These are phyloP conservation scores for Muscicapa adusta DNA, from an alignment of 2,113 vertebrate genomes.

Conservation along the genomic window DNA sequence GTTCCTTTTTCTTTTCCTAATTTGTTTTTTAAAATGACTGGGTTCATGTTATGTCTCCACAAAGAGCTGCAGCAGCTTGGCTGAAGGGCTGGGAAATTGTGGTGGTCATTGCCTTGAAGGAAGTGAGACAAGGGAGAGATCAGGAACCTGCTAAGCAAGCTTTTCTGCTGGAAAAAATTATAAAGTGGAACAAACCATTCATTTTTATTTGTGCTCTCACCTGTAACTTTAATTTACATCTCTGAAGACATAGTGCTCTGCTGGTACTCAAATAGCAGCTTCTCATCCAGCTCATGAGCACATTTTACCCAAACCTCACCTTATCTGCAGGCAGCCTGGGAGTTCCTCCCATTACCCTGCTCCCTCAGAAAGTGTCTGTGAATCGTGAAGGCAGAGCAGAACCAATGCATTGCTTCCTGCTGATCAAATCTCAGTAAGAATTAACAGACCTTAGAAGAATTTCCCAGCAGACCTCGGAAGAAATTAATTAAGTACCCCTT, in stretches of 20 bases:
- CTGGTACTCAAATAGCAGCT: background rate
- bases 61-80: background rate
- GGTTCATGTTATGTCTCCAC: background rate
- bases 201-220: background rate
- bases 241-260: background rate
- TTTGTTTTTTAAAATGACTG: background rate
- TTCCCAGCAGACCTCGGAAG: constrained; percentile 23
- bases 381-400: background rate
- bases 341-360: background rate
- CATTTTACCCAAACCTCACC: background rate
- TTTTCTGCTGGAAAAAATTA: constrained; percentile 1
- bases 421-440: constrained; percentile 55
- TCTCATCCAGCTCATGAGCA: background rate
- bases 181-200: background rate
- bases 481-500: constrained; percentile 53
- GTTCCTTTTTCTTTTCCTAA: background rate
- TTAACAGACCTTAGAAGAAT: constrained; percentile 60
- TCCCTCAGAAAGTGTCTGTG: rapidly evolving
- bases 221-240: background rate
- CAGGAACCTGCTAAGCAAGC: background rate
- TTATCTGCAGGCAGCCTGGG: background rate
- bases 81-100: background rate
- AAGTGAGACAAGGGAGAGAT: background rate
- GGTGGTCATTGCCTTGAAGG: background rate
- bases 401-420: background rate